These are phyloP conservation scores for Odontomachus brunneus DNA, from an alignment of 1,140 invertebrate genomes.

Conservation along the genomic window DNA sequence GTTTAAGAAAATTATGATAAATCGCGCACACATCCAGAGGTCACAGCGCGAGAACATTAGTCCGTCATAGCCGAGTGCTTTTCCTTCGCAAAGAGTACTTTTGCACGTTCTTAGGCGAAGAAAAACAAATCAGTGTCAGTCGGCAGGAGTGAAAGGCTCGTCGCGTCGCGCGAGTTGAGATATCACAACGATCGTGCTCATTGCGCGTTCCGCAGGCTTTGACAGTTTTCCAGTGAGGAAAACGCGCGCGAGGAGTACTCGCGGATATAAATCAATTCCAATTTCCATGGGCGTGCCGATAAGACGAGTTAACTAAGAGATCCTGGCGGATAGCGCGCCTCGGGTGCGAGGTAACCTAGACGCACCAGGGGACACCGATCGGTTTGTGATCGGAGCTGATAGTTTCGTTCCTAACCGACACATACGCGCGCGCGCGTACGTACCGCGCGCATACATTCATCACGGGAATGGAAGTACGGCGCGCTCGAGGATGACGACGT, in stretches of 20 bases:
- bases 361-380: conserved; percentile 25
- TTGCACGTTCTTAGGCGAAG: no score
- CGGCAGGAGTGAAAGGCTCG: neutral
- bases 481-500: conserved; percentile 21
- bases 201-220: no score
- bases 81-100: no score
- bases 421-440: no score
- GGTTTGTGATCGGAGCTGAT: conserved; percentile 37
- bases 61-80: no score
- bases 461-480: conserved; percentile 38
- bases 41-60: neutral
- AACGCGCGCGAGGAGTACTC: neutral
- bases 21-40: neutral
- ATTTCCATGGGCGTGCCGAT: conserved; percentile 33
- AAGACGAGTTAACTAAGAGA: conserved; percentile 52
- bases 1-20: conserved; percentile 11
- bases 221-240: conserved; percentile 14
- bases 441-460: conserved; percentile 41
- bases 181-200: neutral
- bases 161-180: conserved; percentile 19
- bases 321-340: conserved; percentile 22
- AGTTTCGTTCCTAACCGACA: conserved; percentile 13
- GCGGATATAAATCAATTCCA: conserved; percentile 34
- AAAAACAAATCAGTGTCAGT: neutral
- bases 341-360: conserved; percentile 30